Base-by-base conservation (phyloP, 2,113 vertebrate genomes). In the Scalopus aquaticus region DNA sequence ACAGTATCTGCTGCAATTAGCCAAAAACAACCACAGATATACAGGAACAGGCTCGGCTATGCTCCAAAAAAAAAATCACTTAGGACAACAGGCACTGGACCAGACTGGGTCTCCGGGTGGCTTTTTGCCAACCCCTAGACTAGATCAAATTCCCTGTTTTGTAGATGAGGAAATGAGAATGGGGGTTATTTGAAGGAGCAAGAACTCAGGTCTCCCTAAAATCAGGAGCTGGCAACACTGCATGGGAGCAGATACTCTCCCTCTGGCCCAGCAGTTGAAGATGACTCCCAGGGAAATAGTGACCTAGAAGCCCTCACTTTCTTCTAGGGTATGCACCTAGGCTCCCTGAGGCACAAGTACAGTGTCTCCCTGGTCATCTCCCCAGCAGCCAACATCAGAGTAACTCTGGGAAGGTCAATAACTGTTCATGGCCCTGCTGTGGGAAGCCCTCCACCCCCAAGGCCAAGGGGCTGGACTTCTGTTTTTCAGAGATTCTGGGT, bases 281-380 rank as follows among this genome's bases (percentile, higher is more conserved):
- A 49, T 35, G 30, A 4, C 35, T 62, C 49, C 64, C 20, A 9
- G 42, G 62, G 35, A 37, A 73, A 76, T 24, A 42, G 77, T 6
- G 49, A 37, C 32, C 5, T 2, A 2, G 44, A 95, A 72, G 37
- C 44, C 20, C 9, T 7, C 0, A 11, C 44, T 54, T 32, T 64
- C 69, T 54, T 10, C 42, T 32, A 5, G 1, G 2, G 67, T 19
- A 16, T 19, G 16, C 12, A 37, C 37, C 37, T 2, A 37, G 51
- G 44, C 62, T 81, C 56, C 49, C 62, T 65, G 15, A 70, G 37
- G 35, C n/a, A 1, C 0, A 0, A 22, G n/a, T 10, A 2, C 0
- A 3, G 26, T 1, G 1, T 32, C 49, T 44, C 20, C 62, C 11
- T 64, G 16, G 6, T 58, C 84, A 30, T 82, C 76, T 19, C 65